These are phyloP conservation scores for Drosophila siamana DNA, from an alignment of 2,888 invertebrate species.

Conservation along the genomic window DNA sequence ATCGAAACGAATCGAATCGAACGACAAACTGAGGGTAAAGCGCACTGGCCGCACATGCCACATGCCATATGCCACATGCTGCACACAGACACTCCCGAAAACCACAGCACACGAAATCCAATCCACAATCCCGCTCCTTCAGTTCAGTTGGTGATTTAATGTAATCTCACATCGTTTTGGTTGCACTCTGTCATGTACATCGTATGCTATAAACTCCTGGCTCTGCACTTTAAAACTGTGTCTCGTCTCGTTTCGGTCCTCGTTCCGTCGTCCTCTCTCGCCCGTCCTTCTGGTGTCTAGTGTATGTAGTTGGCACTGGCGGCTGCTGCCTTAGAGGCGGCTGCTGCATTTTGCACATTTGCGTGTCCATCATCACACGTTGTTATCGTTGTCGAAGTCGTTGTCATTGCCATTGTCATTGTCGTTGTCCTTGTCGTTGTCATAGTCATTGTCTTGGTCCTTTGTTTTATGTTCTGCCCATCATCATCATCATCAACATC, in stretches of 20 bases:
- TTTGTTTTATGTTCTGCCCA: slow-evolving; percentile 26
- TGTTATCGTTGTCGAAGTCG: slow-evolving; percentile 23
- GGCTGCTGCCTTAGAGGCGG: slow-evolving; percentile 18
- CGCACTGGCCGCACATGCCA: slow-evolving; percentile 2
- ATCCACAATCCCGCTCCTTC: not conserved
- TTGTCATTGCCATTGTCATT: slow-evolving; percentile 1
- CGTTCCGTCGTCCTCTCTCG: slow-evolving; percentile 16
- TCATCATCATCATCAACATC: slow-evolving; percentile 44
- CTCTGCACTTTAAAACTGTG: slow-evolving; percentile 13
- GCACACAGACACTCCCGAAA: slow-evolving; percentile 6
- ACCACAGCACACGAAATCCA: not conserved
- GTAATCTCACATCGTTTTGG: slow-evolving; percentile 45
- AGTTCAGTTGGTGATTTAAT: slow-evolving; percentile 30
- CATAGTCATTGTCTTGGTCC: slow-evolving; percentile 6
- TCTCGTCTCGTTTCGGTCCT: slow-evolving; percentile 2
- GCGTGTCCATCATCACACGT: slow-evolving; percentile 38
- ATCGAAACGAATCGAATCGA: not conserved
- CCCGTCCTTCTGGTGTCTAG: slow-evolving; percentile 31
- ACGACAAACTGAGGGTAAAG: slow-evolving; percentile 1
- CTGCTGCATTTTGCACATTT: slow-evolving; percentile 31
- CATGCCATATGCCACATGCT: slow-evolving; percentile 7
- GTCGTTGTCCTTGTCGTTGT: not conserved
- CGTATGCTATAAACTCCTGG: slow-evolving; percentile 11
- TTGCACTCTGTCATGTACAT: slow-evolving; percentile 38
- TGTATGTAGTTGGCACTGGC: slow-evolving; percentile 25